Conservation (phyloP, 2,888 invertebrate species). For the Ctena decussata region DNA sequence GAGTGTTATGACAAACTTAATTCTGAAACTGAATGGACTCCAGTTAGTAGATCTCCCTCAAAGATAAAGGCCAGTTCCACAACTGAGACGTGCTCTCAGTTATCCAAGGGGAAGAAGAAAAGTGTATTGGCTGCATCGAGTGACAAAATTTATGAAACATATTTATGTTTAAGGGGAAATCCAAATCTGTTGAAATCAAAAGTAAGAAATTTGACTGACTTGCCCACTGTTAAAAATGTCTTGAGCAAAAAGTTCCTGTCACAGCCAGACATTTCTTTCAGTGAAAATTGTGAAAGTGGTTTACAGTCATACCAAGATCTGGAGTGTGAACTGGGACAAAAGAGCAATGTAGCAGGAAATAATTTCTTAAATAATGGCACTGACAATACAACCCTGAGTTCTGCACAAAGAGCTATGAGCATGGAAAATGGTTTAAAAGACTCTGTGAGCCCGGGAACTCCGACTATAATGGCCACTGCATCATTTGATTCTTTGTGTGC, state of each 20-base stretch:
- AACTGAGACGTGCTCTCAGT: background rate
- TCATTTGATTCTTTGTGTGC: slow-evolving; percentile 64
- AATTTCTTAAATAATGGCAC: background rate
- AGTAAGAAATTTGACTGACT: background rate
- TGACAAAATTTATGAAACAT: slow-evolving; percentile 66
- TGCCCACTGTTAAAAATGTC: background rate
- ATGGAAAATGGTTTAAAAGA: slow-evolving; percentile 48
- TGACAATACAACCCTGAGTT: background rate
- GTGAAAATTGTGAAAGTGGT: slow-evolving; percentile 23
- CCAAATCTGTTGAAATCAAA: slow-evolving; percentile 44
- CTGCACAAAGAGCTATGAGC: slow-evolving; percentile 46
- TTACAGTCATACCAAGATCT: background rate
- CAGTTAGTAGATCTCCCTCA: background rate
- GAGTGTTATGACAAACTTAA: slow-evolving; percentile 23
- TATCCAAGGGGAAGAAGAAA: slow-evolving; percentile 37
- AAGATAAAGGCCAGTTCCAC: too few relatives aligned
- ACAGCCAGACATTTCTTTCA: slow-evolving; percentile 61
- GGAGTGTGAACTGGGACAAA: background rate
- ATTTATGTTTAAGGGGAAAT: slow-evolving; percentile 51
- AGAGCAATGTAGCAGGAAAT: background rate
- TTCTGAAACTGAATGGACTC: background rate
- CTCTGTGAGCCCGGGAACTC: slow-evolving; percentile 47
- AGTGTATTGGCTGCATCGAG: slow-evolving; percentile 60
- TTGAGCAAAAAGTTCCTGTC: slow-evolving; percentile 52
- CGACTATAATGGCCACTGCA: slow-evolving; percentile 56